phyloP scores from a whole-genome alignment of 2,797 vertebrate genomes.

The Oophaga sylvatica region DNA sequence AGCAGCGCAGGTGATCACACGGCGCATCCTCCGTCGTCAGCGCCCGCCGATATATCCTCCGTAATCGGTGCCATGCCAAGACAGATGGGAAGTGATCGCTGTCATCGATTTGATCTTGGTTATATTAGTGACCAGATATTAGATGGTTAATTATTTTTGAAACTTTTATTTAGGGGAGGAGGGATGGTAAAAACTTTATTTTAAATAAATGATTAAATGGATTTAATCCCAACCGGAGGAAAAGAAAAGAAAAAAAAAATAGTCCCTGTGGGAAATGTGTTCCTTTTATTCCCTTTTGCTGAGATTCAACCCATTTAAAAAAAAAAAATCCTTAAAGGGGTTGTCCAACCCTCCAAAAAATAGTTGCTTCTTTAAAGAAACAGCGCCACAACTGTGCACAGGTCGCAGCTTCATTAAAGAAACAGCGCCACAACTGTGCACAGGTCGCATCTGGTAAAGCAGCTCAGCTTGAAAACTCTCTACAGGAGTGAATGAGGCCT shows the following conservation, averaged over 20 bases:
- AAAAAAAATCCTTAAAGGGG: no score
- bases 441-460: neutral
- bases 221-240: neutral
- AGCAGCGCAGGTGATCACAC: neutral
- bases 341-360: no score
- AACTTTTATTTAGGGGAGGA: neutral
- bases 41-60: neutral
- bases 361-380: neutral
- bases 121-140: neutral
- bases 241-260: neutral
- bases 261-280: neutral
- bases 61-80: neutral
- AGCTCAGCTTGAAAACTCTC: neutral
- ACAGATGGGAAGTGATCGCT: neutral
- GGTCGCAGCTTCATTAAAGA: no score
- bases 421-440: neutral
- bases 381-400: no score
- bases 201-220: no score
- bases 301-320: no score
- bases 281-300: neutral
- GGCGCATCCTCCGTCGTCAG: no score
- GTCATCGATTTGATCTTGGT: neutral
- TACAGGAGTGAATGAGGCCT: neutral
- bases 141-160: neutral
- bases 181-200: no score